Conservation (phyloP, 2,797 vertebrate genomes). For the Tragopan temminckii region DNA sequence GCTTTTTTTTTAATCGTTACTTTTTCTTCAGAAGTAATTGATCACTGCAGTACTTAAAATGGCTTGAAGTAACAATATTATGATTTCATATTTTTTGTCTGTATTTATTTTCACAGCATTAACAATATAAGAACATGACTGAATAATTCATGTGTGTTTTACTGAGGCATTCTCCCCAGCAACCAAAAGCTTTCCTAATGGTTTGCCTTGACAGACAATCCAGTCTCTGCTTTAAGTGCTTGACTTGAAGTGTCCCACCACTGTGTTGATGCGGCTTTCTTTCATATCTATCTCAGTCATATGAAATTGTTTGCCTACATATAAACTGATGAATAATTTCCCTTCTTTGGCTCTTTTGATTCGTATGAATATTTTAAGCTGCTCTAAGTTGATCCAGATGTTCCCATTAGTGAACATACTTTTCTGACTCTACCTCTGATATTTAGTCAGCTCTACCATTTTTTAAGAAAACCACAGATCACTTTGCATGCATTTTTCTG, state of each 20-base stretch:
- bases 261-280: not conserved
- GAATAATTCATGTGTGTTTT: slow-evolving; percentile 55
- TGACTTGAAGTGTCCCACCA: not conserved
- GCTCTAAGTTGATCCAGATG: not conserved
- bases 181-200: slow-evolving; percentile 34
- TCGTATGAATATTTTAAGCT: slow-evolving; percentile 14
- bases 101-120: slow-evolving; percentile 20
- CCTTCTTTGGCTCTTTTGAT: not conserved
- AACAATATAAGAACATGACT: not conserved
- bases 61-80: not conserved
- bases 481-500: not conserved
- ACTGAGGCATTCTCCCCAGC: not conserved
- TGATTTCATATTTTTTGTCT: not conserved
- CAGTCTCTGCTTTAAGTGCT: not conserved
- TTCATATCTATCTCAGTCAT: not conserved
- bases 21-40: not conserved
- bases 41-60: not conserved
- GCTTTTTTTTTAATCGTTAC: not conserved
- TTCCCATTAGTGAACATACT: not conserved
- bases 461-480: not conserved
- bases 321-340: not conserved
- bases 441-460: not conserved
- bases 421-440: not conserved
- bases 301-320: not conserved
- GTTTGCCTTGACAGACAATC: not conserved